A percentile compares a stretch with the other conserved stretches of the same genome.
Evolutionary conservation across 64 coral and sea anemone species (phyloP).

Genomic region (Exaiptasia diaphana): DNA sequence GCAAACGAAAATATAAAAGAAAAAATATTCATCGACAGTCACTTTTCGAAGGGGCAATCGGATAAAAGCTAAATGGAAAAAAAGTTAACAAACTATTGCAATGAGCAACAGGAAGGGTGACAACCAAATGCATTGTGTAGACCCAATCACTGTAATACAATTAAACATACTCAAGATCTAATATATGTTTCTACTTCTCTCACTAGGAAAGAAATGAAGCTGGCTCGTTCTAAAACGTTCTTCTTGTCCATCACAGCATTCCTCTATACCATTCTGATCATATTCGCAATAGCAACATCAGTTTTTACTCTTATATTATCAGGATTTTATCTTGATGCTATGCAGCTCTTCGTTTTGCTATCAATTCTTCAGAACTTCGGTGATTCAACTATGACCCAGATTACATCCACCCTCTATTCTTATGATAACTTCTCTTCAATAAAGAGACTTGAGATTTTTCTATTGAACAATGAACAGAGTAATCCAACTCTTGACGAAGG

Average conservation of each 20-base stretch:
- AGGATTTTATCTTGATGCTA: not conserved
- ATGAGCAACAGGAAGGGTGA: no score
- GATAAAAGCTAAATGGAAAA: no score
- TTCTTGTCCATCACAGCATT: not conserved
- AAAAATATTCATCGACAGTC: no score
- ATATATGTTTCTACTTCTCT: no score
- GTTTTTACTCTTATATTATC: not conserved
- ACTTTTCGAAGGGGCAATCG: no score
- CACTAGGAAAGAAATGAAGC: not conserved
- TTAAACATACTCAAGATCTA: no score
- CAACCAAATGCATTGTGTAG: no score
- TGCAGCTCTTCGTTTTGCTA: not conserved
- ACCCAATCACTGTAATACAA: no score
- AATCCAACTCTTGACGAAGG: not conserved
- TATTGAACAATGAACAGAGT: not conserved
- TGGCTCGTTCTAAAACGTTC: not conserved
- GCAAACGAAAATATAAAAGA: no score
- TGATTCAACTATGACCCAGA: not conserved
- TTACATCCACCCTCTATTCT: not conserved
- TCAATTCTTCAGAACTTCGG: not conserved
- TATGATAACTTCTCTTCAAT: not conserved
- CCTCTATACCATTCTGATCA: not conserved
- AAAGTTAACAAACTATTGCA: no score
- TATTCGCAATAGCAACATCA: not conserved
- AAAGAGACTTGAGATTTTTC: not conserved